These are phyloP conservation scores for Drymodes brunneopygia DNA, from an alignment of 2,113 vertebrate species.

Conservation along the genomic window DNA sequence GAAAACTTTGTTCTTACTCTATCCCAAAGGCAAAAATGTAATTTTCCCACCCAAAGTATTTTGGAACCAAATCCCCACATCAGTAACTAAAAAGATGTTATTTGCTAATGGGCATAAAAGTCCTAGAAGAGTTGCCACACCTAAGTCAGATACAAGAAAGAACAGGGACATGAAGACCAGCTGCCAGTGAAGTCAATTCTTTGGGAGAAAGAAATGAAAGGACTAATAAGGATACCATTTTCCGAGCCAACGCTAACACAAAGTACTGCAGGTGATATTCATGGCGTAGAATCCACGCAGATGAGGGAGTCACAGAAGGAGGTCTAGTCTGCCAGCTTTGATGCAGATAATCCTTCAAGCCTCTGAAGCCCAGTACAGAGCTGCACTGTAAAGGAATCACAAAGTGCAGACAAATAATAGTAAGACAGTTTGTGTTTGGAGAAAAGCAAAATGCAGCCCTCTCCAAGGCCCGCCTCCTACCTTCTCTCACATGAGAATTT, in stretches of 20 bases:
- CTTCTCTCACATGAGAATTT: not conserved
- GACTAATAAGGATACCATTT: constrained; percentile 71
- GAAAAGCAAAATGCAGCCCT: not conserved
- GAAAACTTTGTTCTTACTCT: not conserved
- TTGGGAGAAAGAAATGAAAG: not conserved
- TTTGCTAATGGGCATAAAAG: not conserved
- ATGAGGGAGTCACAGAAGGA: constrained; percentile 74
- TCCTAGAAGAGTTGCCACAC: not conserved
- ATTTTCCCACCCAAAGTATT: not conserved
- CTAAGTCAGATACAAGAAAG: not conserved
- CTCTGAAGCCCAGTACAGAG: constrained; percentile 56
- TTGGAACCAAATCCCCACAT: not conserved
- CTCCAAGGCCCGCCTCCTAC: not conserved
- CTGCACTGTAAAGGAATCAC: constrained; percentile 64
- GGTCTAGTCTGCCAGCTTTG: constrained; percentile 68
- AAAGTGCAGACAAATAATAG: not conserved
- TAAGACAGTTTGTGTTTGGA: not conserved
- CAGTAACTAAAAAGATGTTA: not conserved
- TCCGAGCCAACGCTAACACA: constrained; percentile 78
- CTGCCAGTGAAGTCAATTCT: not conserved
- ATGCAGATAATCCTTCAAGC: constrained; percentile 81
- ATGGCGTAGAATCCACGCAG: constrained; percentile 84
- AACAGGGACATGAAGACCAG: not conserved
- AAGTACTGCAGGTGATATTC: constrained; percentile 91
- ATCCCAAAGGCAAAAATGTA: not conserved